Percentiles rank a stretch among this genome's conserved stretches.
Evolutionary conservation across 2,797 vertebrate species (phyloP).

Genomic region (Tinamus major): DNA sequence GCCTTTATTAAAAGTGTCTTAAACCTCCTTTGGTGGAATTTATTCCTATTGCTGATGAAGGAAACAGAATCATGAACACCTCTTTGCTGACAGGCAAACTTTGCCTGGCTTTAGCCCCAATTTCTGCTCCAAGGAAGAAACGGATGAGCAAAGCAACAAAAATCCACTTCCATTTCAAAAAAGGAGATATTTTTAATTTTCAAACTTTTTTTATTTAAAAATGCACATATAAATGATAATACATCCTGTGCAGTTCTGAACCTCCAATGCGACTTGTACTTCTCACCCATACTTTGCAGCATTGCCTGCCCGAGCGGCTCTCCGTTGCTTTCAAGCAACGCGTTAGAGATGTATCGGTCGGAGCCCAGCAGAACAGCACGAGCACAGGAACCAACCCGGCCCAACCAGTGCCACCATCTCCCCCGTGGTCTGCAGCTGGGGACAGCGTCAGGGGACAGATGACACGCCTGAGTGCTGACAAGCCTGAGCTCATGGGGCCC

Average conservation of each 20-base stretch:
- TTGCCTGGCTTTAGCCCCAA: not conserved
- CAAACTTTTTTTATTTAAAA: not conserved
- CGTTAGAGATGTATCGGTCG: not conserved
- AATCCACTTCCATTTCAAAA: not conserved
- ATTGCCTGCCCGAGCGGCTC: not conserved
- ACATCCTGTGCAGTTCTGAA: not conserved
- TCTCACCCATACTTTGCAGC: not conserved
- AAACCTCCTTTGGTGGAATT: not conserved
- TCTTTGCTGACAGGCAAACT: not conserved
- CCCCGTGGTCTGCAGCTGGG: not conserved
- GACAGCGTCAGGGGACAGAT: not conserved
- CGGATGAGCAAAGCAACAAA: not conserved
- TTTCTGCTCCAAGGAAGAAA: not conserved
- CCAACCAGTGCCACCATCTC: not conserved
- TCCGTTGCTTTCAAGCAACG: not conserved
- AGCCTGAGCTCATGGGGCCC: not conserved
- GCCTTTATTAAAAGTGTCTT: not conserved
- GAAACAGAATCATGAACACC: not conserved
- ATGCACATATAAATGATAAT: not conserved
- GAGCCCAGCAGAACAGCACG: not conserved
- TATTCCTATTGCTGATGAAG: not conserved
- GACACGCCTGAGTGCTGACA: not conserved
- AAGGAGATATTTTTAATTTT: not conserved
- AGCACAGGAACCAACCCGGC: not conserved
- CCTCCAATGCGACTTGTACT: not conserved